Evolutionary conservation across 2,888 invertebrate genomes (phyloP), one percentile per base, ranked within the genome.

Genomic region (Hyppa rectilinea): DNA sequence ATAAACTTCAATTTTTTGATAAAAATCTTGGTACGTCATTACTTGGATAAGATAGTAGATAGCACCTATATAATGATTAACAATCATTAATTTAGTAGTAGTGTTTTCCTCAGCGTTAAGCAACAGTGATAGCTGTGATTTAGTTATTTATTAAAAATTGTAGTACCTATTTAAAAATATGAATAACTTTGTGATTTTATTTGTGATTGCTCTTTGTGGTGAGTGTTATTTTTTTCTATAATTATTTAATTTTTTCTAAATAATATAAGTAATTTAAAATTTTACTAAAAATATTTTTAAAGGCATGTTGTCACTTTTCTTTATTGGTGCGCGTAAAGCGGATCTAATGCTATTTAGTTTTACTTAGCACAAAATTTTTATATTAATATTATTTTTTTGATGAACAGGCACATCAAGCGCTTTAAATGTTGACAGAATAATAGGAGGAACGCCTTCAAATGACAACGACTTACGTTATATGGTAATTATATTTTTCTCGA

Each of bases 191-290:
- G 45, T 73, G 40, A 4, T 59, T 23, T 34, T 75, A 47, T 43
- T 52, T 59, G 68, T 73, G 65, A 64, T 73, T 49, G 65, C 47
- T 49, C 6, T 73, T 2, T 75, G 45, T n/a, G 73, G 73, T 73
- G 55, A 60, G 34, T 56, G 26, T 43, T 12, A 17, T 14, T 12
- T n/a, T n/a, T n/a, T n/a, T n/a, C n/a, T n/a, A n/a, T n/a, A n/a
- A n/a, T n/a, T n/a, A n/a, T n/a, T n/a, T n/a, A n/a, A 26, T n/a
- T 34, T 49, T 56, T 14, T 2, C 1, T 23, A 23, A 23, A n/a
- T 0, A 29, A n/a, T n/a, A n/a, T n/a, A n/a, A n/a, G n/a, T 14
- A 7, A 26, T 53, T n/a, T 5, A 7, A n/a, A 26, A 14, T 52
- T 36, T 9, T 23, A 34, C 7, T 12, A 20, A 1, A 31, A 34